Evolutionary conservation across 2,888 invertebrate genomes (phyloP), one percentile per base, ranked within the genome.

Genomic region (Archips crataeganus): DNA sequence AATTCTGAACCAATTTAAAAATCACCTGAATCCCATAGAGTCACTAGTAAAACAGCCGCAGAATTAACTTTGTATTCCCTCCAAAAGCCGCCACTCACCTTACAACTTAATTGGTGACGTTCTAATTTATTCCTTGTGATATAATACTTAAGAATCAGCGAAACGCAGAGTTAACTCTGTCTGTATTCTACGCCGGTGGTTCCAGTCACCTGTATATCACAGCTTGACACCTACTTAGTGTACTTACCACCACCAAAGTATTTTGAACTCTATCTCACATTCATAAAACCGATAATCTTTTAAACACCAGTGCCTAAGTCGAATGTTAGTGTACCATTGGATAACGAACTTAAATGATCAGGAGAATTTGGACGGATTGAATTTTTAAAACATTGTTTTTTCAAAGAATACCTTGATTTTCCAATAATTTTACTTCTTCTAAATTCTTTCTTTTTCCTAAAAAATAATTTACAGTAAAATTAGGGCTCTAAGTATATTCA

Each of bases 191-290:
- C 86, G 84, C 81, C 82, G 88, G 87, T 85, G 90, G 90, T 85
- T 84, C 82, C 82, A 85, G 84, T 86, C 90, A 90, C 88, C 85
- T 88, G 87, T 87, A 85, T 85, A 87, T 88, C 89, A 85, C 86
- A 84, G 85, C 81, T 86, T 89, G 88, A 90, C 91, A 92, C 89
- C 86, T 90, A 85, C 81, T 83, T 84, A 79, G 79, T 76, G 69
- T 39, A 76, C 63, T 73, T 42, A 62, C 64, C 15, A 11, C 3
- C 0, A 11, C 51, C 36, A 32, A 70, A 45, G 36, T 11, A 81
- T 67, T 77, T 70, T 77, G 1, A 73, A 77, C 76, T 74, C 72
- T 85, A 70, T n/a, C 0, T 0, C 0, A 0, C 0, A 5, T 1
- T 0, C 9, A 4, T 1, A 0, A 75, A 76, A 74, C 65, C 73